Conservation (phyloP, 2,888 invertebrate species). For the Drosophila gaucha region DNA sequence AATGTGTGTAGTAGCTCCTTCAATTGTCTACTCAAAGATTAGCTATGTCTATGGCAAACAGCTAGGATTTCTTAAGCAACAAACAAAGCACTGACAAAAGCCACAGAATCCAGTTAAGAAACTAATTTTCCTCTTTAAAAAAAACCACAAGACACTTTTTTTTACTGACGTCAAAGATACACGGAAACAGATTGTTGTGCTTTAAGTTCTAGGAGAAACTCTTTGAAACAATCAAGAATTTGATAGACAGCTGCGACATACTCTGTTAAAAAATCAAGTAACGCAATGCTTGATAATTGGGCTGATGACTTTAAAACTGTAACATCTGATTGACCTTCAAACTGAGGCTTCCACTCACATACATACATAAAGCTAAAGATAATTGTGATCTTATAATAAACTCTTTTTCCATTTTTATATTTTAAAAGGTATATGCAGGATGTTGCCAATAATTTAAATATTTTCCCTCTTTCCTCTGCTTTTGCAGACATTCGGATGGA, state of each 20-base stretch:
- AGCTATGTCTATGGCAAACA: neutral
- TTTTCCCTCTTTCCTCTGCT: no score
- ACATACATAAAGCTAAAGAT: no score
- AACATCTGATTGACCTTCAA: no score
- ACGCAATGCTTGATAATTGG: no score
- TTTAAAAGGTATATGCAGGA: no score
- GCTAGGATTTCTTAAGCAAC: neutral
- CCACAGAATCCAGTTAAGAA: neutral
- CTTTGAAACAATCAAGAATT: neutral
- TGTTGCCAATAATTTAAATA: no score
- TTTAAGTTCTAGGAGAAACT: neutral
- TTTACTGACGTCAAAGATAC: neutral
- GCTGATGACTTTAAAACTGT: neutral
- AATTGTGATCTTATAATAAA: no score
- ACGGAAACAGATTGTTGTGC: neutral
- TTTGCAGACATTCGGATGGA: no score
- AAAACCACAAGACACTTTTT: neutral
- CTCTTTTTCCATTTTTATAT: no score
- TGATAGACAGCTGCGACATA: neutral
- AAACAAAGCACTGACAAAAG: neutral
- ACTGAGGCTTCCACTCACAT: no score
- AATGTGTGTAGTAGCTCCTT: neutral
- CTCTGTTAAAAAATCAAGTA: no score
- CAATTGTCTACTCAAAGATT: constrained; percentile 1
- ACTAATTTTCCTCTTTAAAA: neutral